These are phyloP conservation scores for Megastigmus dorsalis DNA, from an alignment of 2,888 invertebrate genomes.

Conservation along the genomic window DNA sequence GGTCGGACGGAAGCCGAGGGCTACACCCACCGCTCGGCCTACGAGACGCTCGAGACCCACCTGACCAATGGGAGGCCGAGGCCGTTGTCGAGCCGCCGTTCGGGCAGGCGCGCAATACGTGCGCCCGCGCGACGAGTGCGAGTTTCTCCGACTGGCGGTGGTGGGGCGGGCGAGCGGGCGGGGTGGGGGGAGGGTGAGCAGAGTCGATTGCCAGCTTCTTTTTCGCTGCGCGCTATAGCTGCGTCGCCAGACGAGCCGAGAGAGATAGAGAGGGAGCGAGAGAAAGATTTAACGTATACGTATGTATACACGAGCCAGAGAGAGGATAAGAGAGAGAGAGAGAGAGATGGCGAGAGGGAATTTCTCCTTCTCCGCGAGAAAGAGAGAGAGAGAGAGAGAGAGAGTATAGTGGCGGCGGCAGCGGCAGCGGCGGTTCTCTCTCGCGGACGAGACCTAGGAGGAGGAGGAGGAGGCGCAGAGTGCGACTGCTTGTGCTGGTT, in stretches of 20 bases:
- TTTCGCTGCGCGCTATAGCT: too few relatives aligned
- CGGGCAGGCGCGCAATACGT: conserved; percentile 8
- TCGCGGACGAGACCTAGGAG: conserved; percentile 42
- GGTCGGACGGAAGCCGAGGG: too few relatives aligned
- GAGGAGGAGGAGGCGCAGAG: conserved; percentile 17
- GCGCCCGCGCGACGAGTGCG: too few relatives aligned
- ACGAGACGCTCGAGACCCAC: background rate
- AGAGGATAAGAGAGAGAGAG: background rate
- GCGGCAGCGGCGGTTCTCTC: conserved; percentile 5
- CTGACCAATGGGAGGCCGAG: conserved; percentile 60
- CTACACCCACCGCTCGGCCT: conserved; percentile 9
- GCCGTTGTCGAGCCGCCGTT: conserved; percentile 51
- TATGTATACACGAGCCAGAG: too few relatives aligned
- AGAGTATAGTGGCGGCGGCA: conserved; percentile 63
- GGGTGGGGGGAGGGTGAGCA: too few relatives aligned
- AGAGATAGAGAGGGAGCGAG: background rate
- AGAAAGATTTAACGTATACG: too few relatives aligned
- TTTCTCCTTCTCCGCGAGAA: conserved; percentile 69
- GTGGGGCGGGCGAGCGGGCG: too few relatives aligned
- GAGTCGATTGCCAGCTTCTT: too few relatives aligned
- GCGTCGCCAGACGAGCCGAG: background rate
- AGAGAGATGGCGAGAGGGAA: conserved; percentile 61
- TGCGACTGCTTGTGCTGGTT: conserved; percentile 1
- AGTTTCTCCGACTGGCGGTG: too few relatives aligned
- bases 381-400: too few relatives aligned